phyloP scores from a whole-genome alignment of 92 coral and sea anemone genomes.

The Pocillopora grandis region DNA sequence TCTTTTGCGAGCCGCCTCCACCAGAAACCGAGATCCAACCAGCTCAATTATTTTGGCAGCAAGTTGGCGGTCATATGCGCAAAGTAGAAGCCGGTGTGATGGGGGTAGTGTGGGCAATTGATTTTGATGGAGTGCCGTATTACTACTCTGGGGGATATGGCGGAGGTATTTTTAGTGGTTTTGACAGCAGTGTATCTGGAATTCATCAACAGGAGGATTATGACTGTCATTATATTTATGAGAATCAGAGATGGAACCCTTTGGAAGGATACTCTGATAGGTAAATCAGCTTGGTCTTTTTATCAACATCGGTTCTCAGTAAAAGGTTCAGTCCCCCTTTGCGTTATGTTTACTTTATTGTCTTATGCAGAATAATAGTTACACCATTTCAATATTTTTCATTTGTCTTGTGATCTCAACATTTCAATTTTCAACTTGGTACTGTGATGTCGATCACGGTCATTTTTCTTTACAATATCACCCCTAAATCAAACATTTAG shows the following conservation, averaged over 20 bases:
- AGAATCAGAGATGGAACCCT: constrained; percentile 98
- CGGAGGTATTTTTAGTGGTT: constrained; percentile 86
- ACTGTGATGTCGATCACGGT: too few relatives aligned
- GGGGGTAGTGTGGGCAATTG: constrained; percentile 95
- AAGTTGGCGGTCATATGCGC: constrained; percentile 91
- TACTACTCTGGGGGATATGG: constrained; percentile 94
- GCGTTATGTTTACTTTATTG: too few relatives aligned
- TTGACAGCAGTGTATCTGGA: constrained; percentile 74
- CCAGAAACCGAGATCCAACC: constrained; percentile 53
- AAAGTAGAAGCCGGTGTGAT: constrained; percentile 84
- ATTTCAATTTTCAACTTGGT: too few relatives aligned
- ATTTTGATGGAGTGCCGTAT: constrained; percentile 88
- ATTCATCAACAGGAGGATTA: constrained; percentile 85
- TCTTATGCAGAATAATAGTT: too few relatives aligned
- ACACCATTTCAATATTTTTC: too few relatives aligned
- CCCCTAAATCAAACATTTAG: too few relatives aligned
- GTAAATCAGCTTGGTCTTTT: constrained; percentile 36
- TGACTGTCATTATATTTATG: constrained; percentile 77
- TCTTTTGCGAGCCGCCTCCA: constrained; percentile 73
- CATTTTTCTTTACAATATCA: too few relatives aligned
- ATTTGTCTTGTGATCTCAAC: too few relatives aligned
- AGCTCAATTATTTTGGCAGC: constrained; percentile 89
- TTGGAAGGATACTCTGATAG: constrained; percentile 90
- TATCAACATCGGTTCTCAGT: background rate
- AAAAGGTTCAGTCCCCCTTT: background rate